Percentiles rank a stretch among this genome's conserved stretches.
phyloP scores from a whole-genome alignment of 1,140 invertebrate genomes.

The Branchinecta lynchi region DNA sequence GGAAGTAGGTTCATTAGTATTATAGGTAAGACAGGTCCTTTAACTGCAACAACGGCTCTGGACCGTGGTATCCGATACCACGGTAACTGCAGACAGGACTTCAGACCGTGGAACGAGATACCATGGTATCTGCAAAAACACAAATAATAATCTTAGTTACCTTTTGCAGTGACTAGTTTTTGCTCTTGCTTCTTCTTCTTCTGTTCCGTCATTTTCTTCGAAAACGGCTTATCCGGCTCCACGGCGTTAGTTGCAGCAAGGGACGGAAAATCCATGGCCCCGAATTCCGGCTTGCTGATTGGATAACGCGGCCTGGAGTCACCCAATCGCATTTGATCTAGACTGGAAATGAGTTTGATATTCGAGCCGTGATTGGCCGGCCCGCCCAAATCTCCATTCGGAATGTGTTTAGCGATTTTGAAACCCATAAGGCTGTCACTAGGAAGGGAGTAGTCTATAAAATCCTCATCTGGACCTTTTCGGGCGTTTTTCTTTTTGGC shows the following conservation, averaged over 20 bases:
- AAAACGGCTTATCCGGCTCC: neutral
- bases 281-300: neutral
- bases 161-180: neutral
- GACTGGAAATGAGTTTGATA: neutral
- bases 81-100: too few species aligned
- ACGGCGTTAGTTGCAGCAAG: neutral
- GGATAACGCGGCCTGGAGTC: neutral
- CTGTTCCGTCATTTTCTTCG: neutral
- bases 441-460: neutral
- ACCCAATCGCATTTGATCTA: neutral
- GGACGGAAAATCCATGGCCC: neutral
- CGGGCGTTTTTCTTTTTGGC: neutral
- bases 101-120: too few species aligned
- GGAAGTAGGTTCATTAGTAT: too few species aligned
- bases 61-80: too few species aligned
- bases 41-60: too few species aligned
- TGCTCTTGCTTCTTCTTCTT: slow-evolving; percentile 7
- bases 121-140: neutral
- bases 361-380: neutral
- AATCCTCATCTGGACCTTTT: neutral
- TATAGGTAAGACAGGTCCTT: too few species aligned
- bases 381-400: neutral
- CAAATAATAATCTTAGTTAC: neutral
- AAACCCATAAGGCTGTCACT: neutral
- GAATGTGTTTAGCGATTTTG: slow-evolving; percentile 2